These are phyloP conservation scores for Sarcophaga bullata DNA, from an alignment of 1,140 invertebrate genomes.

Conservation along the genomic window DNA sequence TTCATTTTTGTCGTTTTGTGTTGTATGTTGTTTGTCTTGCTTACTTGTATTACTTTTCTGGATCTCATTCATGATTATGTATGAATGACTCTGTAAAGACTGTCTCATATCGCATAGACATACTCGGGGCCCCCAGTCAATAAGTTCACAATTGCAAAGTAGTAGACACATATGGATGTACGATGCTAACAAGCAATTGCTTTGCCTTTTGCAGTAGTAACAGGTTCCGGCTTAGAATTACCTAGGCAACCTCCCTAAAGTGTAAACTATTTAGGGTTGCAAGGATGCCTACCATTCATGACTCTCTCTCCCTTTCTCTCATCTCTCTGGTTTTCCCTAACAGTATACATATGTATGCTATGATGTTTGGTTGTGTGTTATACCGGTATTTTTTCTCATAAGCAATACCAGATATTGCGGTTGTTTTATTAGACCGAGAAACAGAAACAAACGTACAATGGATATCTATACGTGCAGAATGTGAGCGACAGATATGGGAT, in stretches of 20 bases:
- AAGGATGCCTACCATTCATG: too few species aligned
- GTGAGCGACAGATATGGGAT: background rate
- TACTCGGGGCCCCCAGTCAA: background rate
- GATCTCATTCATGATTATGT: background rate
- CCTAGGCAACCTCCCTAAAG: background rate
- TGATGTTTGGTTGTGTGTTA: background rate
- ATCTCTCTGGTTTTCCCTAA: too few species aligned
- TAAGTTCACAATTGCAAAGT: background rate
- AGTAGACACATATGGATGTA: too few species aligned
- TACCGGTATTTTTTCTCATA: background rate
- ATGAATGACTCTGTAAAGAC: background rate
- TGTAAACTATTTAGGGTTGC: too few species aligned
- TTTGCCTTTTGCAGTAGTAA: background rate
- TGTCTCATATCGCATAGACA: background rate
- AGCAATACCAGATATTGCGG: conserved; percentile 29
- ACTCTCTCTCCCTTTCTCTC: too few species aligned
- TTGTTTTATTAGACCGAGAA: conserved; percentile 10
- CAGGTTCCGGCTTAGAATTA: background rate
- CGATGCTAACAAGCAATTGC: background rate
- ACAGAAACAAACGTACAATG: background rate
- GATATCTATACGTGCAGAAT: background rate
- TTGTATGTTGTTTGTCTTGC: background rate
- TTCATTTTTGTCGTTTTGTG: too few species aligned
- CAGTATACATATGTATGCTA: background rate
- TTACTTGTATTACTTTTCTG: background rate